These are phyloP conservation scores for Limnephilus marmoratus DNA, from an alignment of 2,888 invertebrate species.

Conservation along the genomic window DNA sequence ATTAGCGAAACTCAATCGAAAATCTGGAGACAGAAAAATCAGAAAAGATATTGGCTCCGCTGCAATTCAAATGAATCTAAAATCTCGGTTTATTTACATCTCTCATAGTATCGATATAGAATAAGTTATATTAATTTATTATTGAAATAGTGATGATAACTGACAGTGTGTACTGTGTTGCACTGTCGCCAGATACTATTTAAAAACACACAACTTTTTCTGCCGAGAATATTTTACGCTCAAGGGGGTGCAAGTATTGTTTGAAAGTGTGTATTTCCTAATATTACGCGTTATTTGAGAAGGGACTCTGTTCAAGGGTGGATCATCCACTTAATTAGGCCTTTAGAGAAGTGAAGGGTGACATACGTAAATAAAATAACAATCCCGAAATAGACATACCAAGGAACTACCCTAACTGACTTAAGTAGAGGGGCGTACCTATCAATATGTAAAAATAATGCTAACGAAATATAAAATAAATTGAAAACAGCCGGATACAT, in stretches of 20 bases:
- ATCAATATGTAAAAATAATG: background rate
- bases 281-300: slow-evolving; percentile 51
- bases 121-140: too few relatives aligned
- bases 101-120: too few relatives aligned
- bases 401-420: background rate
- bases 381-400: slow-evolving; percentile 12
- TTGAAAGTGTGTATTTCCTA: slow-evolving; percentile 57
- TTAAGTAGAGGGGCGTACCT: background rate
- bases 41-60: too few relatives aligned
- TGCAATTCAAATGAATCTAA: too few relatives aligned
- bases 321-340: slow-evolving; percentile 58
- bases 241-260: slow-evolving; percentile 59
- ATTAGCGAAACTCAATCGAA: too few relatives aligned
- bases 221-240: background rate
- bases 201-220: background rate
- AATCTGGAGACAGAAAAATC: too few relatives aligned
- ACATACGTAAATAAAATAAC: background rate
- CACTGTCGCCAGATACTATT: too few relatives aligned
- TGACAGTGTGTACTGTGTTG: too few relatives aligned
- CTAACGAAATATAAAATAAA: background rate
- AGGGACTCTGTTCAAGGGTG: slow-evolving; percentile 25
- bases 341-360: slow-evolving; percentile 39
- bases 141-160: too few relatives aligned
- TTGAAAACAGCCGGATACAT: background rate
- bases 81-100: too few relatives aligned